A percentile compares a stretch with the other conserved stretches of the same genome.
Evolutionary conservation across 2,888 invertebrate genomes (phyloP).

Genomic region (Idaea dimidiata): DNA sequence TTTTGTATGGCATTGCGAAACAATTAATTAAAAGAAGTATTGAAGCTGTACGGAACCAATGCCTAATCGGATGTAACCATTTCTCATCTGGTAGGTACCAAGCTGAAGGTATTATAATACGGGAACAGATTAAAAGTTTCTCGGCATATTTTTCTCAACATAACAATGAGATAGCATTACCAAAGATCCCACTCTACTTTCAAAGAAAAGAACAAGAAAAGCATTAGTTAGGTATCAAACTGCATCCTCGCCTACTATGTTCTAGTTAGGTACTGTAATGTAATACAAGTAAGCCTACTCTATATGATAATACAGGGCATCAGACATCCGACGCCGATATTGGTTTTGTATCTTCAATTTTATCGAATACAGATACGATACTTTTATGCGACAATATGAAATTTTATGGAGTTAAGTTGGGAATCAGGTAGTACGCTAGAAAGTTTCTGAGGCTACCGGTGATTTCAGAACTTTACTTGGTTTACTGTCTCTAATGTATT

Average conservation of each 20-base stretch:
- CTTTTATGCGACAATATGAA: neutral
- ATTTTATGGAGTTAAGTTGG: neutral
- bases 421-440: neutral
- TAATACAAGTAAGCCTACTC: slow-evolving; percentile 1
- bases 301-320: slow-evolving; percentile 10
- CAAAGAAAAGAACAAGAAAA: neutral
- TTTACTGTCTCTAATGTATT: neutral
- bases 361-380: neutral
- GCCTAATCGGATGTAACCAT: no score
- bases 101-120: no score
- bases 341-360: neutral
- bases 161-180: no score
- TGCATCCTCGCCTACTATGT: neutral
- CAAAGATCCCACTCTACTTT: neutral
- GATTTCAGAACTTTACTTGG: neutral
- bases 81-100: no score
- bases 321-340: slow-evolving; percentile 1
- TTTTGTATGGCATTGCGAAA: no score
- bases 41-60: no score
- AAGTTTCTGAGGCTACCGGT: neutral
- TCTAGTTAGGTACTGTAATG: neutral
- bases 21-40: no score
- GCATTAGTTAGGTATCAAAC: neutral
- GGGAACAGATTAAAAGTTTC: no score
- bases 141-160: no score